Evolutionary conservation across 2,888 invertebrate genomes (phyloP).

Genomic region (Rhamphomyia laevipes): DNA sequence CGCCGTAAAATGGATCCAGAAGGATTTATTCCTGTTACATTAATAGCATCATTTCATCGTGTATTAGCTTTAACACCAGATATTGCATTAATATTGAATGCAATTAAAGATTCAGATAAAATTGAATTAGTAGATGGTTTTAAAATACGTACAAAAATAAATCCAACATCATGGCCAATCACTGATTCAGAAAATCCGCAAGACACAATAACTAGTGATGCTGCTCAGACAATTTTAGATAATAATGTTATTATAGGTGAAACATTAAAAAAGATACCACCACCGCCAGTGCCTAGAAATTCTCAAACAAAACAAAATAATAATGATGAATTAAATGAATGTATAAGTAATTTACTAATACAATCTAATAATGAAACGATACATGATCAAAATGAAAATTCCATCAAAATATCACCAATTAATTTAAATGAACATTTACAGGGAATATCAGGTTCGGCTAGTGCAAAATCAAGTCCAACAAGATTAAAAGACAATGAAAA

Average conservation of each 20-base stretch:
- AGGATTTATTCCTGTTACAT: constrained; percentile 84
- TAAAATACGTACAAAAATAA: constrained; percentile 71
- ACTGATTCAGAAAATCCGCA: constrained; percentile 7
- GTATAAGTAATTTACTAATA: background rate
- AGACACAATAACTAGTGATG: background rate
- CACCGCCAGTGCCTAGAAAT: constrained; percentile 57
- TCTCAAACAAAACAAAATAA: constrained; percentile 29
- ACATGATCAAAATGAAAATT: background rate
- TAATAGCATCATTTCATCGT: constrained; percentile 94
- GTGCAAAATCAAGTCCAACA: background rate
- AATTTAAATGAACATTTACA: constrained; percentile 7
- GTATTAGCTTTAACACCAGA: constrained; percentile 80
- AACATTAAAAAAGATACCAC: constrained; percentile 54
- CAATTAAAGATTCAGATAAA: constrained; percentile 74
- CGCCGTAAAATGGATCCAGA: constrained; percentile 92
- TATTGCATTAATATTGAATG: constrained; percentile 68
- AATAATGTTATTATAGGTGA: constrained; percentile 27
- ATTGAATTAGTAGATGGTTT: constrained; percentile 66
- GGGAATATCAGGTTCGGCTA: background rate
- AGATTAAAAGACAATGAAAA: constrained; percentile 3
- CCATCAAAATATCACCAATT: constrained; percentile 5
- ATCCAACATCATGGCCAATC: constrained; percentile 84
- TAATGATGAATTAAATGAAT: no score
- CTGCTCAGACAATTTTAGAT: constrained; percentile 33
- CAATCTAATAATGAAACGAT: background rate